phyloP scores from a whole-genome alignment of 2,888 invertebrate genomes.

The Drosophila incognita region DNA sequence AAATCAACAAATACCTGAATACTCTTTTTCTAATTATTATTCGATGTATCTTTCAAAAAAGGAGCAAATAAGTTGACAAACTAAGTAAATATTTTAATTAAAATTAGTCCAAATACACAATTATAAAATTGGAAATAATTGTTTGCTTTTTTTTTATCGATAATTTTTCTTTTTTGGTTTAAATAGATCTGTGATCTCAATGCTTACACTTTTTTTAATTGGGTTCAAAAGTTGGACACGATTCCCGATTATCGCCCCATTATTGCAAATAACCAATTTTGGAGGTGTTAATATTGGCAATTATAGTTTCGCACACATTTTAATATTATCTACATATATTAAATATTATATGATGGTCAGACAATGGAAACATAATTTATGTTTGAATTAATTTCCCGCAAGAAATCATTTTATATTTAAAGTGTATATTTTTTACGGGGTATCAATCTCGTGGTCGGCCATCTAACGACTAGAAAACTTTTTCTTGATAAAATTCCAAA shows the following conservation, averaged over 20 bases:
- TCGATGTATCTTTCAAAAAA: neutral
- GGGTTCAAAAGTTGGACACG: neutral
- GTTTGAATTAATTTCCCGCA: neutral
- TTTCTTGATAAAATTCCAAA: neutral
- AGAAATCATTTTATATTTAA: neutral
- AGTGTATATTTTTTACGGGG: neutral
- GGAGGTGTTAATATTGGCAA: neutral
- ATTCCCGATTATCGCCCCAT: neutral
- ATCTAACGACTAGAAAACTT: neutral
- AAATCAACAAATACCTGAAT: constrained; percentile 3
- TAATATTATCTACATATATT: neutral
- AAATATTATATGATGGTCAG: neutral
- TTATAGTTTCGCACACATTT: neutral
- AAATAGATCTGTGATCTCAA: neutral
- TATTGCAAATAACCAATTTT: neutral
- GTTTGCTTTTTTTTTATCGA: neutral
- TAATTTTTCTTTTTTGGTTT: neutral
- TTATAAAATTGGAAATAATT: neutral
- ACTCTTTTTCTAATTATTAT: constrained; percentile 2
- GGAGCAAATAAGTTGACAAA: neutral
- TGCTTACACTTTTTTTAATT: neutral
- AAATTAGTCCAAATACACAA: neutral
- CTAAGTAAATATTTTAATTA: neutral
- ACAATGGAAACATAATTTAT: neutral
- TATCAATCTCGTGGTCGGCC: neutral